Evolutionary conservation across 2,888 invertebrate genomes (phyloP).

Genomic region (Entomobrya multifasciata): DNA sequence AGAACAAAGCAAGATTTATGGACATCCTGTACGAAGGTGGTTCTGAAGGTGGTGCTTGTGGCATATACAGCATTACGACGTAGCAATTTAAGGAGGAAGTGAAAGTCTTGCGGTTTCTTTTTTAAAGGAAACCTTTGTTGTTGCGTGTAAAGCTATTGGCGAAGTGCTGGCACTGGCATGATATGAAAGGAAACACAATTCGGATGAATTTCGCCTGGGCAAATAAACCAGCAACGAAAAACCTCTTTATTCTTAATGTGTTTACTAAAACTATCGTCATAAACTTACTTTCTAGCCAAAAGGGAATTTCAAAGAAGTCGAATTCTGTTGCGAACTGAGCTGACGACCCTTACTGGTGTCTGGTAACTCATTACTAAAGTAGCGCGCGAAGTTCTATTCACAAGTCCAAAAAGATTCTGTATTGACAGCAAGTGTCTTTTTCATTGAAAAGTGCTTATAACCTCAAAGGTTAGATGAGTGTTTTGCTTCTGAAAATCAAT

Average conservation of each 20-base stretch:
- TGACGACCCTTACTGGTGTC: no score
- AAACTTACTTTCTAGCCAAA: not conserved
- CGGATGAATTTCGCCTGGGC: not conserved
- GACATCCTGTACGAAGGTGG: slow-evolving; percentile 28
- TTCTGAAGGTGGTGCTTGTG: not conserved
- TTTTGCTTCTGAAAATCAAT: no score
- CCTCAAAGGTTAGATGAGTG: no score
- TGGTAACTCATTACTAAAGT: no score
- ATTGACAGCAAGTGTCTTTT: no score
- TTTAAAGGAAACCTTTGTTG: not conserved
- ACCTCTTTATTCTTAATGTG: slow-evolving; percentile 6
- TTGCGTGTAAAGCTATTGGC: no score
- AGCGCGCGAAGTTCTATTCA: no score
- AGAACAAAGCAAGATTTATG: slow-evolving; percentile 55
- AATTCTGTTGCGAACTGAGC: no score
- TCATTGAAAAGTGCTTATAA: no score
- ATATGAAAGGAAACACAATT: not conserved
- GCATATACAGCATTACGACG: no score
- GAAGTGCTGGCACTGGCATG: not conserved
- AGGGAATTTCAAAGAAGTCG: no score
- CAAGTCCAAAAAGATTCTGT: no score
- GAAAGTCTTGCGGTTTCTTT: not conserved
- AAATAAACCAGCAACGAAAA: not conserved
- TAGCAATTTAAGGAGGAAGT: not conserved
- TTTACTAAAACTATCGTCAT: slow-evolving; percentile 1